These are phyloP conservation scores for Phallusia fumigata DNA, from an alignment of 23 tunicate species.

Conservation along the genomic window DNA sequence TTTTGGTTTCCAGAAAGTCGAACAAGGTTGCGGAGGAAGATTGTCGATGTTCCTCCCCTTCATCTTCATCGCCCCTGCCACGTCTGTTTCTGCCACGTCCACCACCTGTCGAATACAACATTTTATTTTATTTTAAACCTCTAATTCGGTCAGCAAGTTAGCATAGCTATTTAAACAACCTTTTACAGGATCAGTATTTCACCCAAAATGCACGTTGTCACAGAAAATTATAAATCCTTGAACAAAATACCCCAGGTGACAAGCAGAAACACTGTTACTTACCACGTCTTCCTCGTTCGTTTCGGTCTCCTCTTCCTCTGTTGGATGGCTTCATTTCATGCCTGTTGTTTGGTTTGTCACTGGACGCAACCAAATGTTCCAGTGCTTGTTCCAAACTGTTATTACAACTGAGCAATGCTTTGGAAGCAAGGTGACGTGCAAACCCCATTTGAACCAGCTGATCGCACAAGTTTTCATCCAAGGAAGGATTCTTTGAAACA, in stretches of 20 bases:
- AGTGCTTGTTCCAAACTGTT: constrained; percentile 63
- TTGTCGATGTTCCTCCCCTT: constrained; percentile 22
- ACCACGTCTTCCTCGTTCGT: constrained; percentile 7
- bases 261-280: background rate
- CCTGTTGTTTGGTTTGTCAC: background rate
- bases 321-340: background rate
- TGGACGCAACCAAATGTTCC: constrained; percentile 15
- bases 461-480: constrained; percentile 40
- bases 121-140: no score
- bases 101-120: background rate
- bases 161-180: no score
- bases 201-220: no score
- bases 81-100: constrained; percentile 28
- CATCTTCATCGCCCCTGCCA: constrained; percentile 18
- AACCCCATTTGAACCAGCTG: constrained; percentile 82
- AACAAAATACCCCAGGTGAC: no score
- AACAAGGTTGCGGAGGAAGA: constrained; percentile 45
- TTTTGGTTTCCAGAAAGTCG: constrained; percentile 58
- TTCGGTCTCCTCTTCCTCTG: background rate
- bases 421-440: constrained; percentile 21
- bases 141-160: no score
- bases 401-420: constrained; percentile 33
- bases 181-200: no score
- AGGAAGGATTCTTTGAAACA: background rate
- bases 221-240: no score